Percentiles rank a stretch among this genome's conserved stretches.
These are phyloP conservation scores for Halcyon senegalensis DNA, from an alignment of 2,113 vertebrate genomes.

Conservation along the genomic window DNA sequence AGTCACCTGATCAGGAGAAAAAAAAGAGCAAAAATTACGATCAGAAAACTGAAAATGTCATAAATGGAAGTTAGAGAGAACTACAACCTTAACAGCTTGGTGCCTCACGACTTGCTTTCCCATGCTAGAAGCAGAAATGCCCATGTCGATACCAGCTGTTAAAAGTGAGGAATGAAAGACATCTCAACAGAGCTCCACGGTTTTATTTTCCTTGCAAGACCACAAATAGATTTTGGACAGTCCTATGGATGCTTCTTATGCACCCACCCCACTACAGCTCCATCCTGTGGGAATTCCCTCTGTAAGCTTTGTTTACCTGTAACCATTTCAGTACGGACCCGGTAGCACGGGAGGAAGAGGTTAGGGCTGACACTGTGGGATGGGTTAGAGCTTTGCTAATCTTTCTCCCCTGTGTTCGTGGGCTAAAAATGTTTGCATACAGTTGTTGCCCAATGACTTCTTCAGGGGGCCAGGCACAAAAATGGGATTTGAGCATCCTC, in stretches of 20 bases:
- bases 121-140: neutral
- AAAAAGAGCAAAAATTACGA: neutral
- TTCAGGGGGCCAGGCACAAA: neutral
- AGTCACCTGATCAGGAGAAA: constrained; percentile 72
- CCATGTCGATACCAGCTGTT: neutral
- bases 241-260: neutral
- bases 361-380: neutral
- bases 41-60: neutral
- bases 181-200: neutral
- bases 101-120: neutral
- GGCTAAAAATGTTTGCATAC: neutral
- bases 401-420: neutral
- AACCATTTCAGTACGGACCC: neutral
- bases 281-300: neutral
- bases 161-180: neutral
- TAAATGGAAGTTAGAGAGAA: neutral
- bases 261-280: neutral
- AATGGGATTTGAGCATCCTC: neutral
- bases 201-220: neutral
- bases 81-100: neutral
- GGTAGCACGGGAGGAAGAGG: neutral
- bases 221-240: neutral
- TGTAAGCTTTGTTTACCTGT: neutral
- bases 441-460: neutral
- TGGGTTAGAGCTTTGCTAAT: neutral